Percentiles rank a stretch among this genome's conserved stretches.
Evolutionary conservation across 2,888 invertebrate species (phyloP).

Genomic region (Drosophila villosipedis): DNA sequence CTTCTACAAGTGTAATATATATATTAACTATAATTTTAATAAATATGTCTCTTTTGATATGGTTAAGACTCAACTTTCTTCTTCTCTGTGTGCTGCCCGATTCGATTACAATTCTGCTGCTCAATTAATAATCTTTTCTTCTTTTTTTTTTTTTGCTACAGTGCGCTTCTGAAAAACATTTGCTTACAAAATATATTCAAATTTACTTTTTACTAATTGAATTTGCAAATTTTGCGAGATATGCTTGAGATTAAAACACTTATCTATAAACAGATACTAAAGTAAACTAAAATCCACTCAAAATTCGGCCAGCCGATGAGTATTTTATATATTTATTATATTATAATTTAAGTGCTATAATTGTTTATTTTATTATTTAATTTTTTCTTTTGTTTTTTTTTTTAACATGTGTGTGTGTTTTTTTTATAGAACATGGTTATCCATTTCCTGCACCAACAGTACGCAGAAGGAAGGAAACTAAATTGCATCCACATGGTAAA

Average conservation of each 20-base stretch:
- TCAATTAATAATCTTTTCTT: background rate
- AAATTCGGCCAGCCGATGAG: slow-evolving; percentile 29
- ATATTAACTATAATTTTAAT: slow-evolving; percentile 1
- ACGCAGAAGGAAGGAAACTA: slow-evolving; percentile 85
- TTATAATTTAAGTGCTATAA: slow-evolving; percentile 22
- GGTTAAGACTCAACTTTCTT: slow-evolving; percentile 12
- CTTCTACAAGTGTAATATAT: slow-evolving; percentile 76
- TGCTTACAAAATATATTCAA: background rate
- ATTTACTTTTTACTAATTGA: background rate
- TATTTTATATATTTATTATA: slow-evolving; percentile 6
- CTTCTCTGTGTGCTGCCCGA: slow-evolving; percentile 27
- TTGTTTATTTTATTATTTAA: slow-evolving; percentile 21
- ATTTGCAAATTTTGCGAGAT: background rate
- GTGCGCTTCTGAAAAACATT: slow-evolving; percentile 1
- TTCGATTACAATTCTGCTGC: slow-evolving; percentile 5
- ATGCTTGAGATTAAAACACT: background rate
- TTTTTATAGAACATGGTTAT: slow-evolving; percentile 84
- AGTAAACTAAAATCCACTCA: background rate
- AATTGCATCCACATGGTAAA: slow-evolving; percentile 85
- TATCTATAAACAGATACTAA: background rate
- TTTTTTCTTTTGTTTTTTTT: slow-evolving; percentile 30
- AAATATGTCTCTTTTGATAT: background rate
- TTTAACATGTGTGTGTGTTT: slow-evolving; percentile 58
- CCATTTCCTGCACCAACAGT: slow-evolving; percentile 84
- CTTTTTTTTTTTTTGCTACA: slow-evolving; percentile 26